Conservation (phyloP, 1,140 invertebrate genomes). For the Phenacoccus solenopsis region DNA sequence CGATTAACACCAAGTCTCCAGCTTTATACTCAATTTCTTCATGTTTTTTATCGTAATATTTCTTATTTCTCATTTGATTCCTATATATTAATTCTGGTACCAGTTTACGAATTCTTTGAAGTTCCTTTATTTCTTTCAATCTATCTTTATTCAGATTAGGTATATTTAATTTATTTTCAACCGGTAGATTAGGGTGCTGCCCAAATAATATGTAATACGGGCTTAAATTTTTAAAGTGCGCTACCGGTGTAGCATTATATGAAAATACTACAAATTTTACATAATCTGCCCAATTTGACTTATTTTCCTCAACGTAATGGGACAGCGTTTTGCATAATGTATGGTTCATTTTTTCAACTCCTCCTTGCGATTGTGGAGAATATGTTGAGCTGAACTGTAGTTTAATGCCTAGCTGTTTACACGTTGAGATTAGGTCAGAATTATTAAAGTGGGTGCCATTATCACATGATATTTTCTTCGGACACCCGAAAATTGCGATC, state of each 20-base stretch:
- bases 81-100: too few species aligned
- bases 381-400: neutral
- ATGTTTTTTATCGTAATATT: too few species aligned
- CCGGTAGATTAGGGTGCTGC: neutral
- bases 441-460: conserved; percentile 13
- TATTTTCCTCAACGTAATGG: conserved; percentile 19
- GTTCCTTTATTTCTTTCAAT: too few species aligned
- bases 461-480: conserved; percentile 1
- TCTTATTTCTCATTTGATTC: too few species aligned
- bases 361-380: conserved; percentile 8
- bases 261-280: conserved; percentile 3
- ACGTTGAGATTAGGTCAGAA: neutral
- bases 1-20: too few species aligned
- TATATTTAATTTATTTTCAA: neutral
- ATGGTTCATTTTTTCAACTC: neutral
- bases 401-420: conserved; percentile 1
- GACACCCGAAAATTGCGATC: neutral
- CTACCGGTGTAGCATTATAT: neutral
- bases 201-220: neutral
- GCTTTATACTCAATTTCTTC: too few species aligned
- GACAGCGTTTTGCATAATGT: neutral
- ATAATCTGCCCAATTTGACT: neutral
- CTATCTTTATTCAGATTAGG: too few species aligned
- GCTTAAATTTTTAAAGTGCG: neutral
- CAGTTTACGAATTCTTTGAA: too few species aligned